phyloP scores from a whole-genome alignment of 2,888 invertebrate genomes.

The Agrochola circellaris region DNA sequence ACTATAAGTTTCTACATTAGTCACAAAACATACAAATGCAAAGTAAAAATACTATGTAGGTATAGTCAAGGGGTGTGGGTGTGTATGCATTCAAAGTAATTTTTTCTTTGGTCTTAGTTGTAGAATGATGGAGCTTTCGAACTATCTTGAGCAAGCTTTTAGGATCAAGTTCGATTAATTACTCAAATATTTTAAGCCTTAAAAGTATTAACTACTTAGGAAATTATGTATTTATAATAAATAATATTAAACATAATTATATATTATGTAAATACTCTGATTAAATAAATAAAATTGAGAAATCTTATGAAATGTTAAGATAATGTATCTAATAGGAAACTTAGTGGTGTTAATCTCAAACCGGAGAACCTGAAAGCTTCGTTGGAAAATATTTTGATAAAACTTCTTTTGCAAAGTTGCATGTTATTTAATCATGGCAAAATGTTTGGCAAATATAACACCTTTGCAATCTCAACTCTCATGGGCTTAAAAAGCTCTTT shows the following conservation, averaged over 20 bases:
- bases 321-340: background rate
- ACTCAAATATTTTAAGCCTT: background rate
- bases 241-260: too few species aligned
- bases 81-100: too few species aligned
- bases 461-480: background rate
- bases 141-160: background rate
- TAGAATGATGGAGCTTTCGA: background rate
- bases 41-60: background rate
- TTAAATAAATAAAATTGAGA: too few species aligned
- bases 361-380: background rate
- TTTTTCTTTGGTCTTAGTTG: background rate
- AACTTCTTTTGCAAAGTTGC: background rate
- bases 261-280: too few species aligned
- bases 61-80: too few species aligned
- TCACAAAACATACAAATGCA: background rate
- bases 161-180: background rate
- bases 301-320: background rate
- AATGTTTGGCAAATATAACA: background rate
- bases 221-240: too few species aligned
- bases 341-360: background rate
- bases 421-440: background rate
- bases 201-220: background rate
- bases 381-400: background rate
- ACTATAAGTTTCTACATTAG: background rate
- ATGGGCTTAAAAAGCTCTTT: conserved; percentile 1